Base-by-base conservation (phyloP, 2,797 vertebrate species). In the Lutjanus argentimaculatus region DNA sequence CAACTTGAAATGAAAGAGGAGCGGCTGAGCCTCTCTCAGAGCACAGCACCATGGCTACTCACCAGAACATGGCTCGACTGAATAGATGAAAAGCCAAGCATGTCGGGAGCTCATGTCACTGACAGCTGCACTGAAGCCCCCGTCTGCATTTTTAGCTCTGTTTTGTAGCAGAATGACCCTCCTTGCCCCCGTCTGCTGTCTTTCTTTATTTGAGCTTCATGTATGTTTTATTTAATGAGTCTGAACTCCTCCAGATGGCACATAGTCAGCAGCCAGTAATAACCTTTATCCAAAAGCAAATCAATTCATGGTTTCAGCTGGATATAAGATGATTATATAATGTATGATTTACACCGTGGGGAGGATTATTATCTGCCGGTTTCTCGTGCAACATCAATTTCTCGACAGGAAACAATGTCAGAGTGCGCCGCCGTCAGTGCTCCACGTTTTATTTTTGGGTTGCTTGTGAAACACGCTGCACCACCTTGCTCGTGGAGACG, bases 31-130 rank as follows among this genome's bases (percentile, higher is more conserved):
- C 77, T 59, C 67, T 90, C 81, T 85, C 63, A 17, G 79, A 85
- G 88, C 79, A 2, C 76, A 72, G 85, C 82, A 45, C 91, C 88
- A 86, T 88, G 89, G 91, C 88, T 85, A 79, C 90, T 89, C 86
- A 83, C 86, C 84, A 88, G 80, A 84, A 88, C 86, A 84, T 59
- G 85, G 84, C 81, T 43, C 30, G n/a, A 78, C 83, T 85, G 90
- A 89, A 91, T 80, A 90, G 83, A 93, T 85, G 89, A 91, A 92
- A 93, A 93, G 84, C 82, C 75, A 64, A 92, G 87, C 92, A 81
- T 87, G 87, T 87, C 81, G 48, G 72, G 85, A 77, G 83, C 88
- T 63, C 84, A 78, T 91, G 92, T 92, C 86, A 65, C 77, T 80
- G 83, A 83, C 92, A 93, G 90, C 92, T 93, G 91, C 88, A 79